These are phyloP conservation scores for Cinclus mexicanus DNA, from an alignment of 2,113 vertebrate genomes.

Conservation along the genomic window DNA sequence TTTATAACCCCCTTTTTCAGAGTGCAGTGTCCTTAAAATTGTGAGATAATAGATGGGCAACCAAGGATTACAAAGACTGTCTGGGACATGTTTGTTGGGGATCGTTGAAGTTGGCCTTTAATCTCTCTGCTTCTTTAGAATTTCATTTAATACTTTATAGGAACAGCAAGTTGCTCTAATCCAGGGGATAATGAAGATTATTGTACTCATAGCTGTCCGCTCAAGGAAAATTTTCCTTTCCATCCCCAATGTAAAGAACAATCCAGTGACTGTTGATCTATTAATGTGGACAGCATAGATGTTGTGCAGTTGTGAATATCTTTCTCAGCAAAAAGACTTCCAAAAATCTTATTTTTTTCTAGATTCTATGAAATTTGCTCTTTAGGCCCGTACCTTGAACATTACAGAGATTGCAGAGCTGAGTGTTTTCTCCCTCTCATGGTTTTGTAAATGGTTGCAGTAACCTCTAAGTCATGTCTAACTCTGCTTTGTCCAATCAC, in stretches of 20 bases:
- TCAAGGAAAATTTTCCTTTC: background rate
- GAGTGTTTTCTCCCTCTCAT: background rate
- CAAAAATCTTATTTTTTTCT: background rate
- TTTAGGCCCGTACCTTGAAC: background rate
- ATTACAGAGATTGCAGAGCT: background rate
- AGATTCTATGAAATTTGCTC: background rate
- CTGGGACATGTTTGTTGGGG: background rate
- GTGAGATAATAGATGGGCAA: background rate
- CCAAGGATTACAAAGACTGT: background rate
- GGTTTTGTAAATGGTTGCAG: background rate
- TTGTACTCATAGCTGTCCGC: background rate
- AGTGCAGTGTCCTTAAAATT: background rate
- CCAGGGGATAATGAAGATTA: background rate
- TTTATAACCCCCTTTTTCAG: background rate
- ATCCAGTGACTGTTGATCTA: background rate
- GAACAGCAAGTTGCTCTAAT: conserved; percentile 13
- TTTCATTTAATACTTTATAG: conserved; percentile 33
- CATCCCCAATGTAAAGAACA: background rate
- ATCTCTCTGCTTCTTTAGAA: conserved; percentile 43
- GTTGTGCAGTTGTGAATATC: background rate
- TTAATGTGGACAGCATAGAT: background rate
- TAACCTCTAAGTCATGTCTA: background rate
- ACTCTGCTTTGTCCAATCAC: background rate
- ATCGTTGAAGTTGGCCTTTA: conserved; percentile 13
- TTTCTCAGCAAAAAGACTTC: background rate